Base-by-base conservation (phyloP, 2,888 invertebrate genomes). In the Beris chalybata region DNA sequence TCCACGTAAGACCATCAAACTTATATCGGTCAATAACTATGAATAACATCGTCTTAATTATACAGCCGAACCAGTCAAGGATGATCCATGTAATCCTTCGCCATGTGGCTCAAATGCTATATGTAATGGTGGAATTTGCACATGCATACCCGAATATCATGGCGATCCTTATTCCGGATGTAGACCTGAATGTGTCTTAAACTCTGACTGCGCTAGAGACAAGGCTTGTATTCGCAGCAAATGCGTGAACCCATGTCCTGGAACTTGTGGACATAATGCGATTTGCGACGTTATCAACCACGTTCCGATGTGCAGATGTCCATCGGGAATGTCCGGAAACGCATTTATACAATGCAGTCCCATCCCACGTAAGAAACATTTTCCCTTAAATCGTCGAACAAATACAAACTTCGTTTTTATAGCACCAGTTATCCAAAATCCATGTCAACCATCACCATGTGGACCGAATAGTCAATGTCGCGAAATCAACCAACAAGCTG, bases 171-270 rank as follows among this genome's bases (percentile, higher is more conserved):
- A 86, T 68, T 87, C 88, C 75, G 89, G 88, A 52, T 93, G 92
- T 76, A 84, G 91, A 71, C 92, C 92, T 4, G 91, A 92, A 79
- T 92, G 92, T 78, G 85, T 90, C n/a, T 80, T 90, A 4, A 92
- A 88, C 75, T 80, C 83, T 11, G 92, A 92, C 73, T 93, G 92
- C 78, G 81, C 87, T 30, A 84, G 85, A 73, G 83, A 87, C 75
- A 85, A 84, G 74, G 88, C 91, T 69, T 92, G 92, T 74, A 82
- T 86, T 1, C 83, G 83, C 72, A 89, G 88, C 75, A 91, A 91
- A 79, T 93, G 93, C 75, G 77, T 82, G 57, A 88, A 92, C 76
- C 92, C 93, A 56, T 93, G 93, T 73, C 87, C 88, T 7, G 89
- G 88, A 69, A 89, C 89, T 29, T 93, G 93, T 77, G 93, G 92